Evolutionary conservation across 1,140 invertebrate genomes (phyloP).

Genomic region (Drosophila kurseongensis): DNA sequence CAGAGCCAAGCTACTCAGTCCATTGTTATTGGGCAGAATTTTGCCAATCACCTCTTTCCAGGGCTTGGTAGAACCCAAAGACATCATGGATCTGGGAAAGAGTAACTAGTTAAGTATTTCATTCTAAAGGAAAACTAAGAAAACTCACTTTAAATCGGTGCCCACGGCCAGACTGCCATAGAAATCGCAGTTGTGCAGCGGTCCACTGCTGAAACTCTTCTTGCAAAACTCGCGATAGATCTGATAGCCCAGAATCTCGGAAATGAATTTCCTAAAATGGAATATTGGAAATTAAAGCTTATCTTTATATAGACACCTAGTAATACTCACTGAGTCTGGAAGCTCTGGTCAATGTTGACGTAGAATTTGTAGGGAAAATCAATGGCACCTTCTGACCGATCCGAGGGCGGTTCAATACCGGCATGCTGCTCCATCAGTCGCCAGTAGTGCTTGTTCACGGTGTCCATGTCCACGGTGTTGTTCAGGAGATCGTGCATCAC

Average conservation of each 20-base stretch:
- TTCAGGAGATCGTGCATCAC: conserved; percentile 75
- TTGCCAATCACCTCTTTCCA: conserved; percentile 86
- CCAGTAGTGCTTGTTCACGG: conserved; percentile 88
- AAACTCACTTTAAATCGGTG: conserved; percentile 74
- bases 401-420: conserved; percentile 86
- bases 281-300: neutral
- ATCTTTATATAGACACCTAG: too few relatives aligned
- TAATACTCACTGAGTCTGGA: conserved; percentile 68
- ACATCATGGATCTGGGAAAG: conserved; percentile 85
- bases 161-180: conserved; percentile 85
- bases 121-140: neutral
- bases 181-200: conserved; percentile 87
- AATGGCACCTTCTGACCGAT: conserved; percentile 86
- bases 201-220: conserved; percentile 85
- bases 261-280: conserved; percentile 71
- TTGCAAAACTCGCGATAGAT: conserved; percentile 88
- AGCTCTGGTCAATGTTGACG: conserved; percentile 73
- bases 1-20: conserved; percentile 84
- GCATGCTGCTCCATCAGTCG: conserved; percentile 86
- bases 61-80: conserved; percentile 86
- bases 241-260: conserved; percentile 79
- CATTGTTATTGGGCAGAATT: conserved; percentile 85
- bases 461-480: conserved; percentile 75
- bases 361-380: conserved; percentile 86
- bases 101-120: neutral